Base-by-base conservation (phyloP, 1,140 invertebrate species). In the Lordiphosa mommai region DNA sequence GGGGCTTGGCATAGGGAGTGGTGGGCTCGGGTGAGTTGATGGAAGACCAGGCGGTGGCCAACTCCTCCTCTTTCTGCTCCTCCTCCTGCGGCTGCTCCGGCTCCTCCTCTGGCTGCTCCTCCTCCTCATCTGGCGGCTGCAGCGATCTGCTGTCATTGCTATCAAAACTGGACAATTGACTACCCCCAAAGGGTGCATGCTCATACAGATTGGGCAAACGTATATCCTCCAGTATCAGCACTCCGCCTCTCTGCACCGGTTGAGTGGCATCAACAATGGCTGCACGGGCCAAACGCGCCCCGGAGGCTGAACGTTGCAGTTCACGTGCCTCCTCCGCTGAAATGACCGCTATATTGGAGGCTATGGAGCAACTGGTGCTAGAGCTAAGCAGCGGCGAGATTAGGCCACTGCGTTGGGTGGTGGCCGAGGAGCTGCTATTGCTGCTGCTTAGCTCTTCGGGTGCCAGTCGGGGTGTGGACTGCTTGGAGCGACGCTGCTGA, bases 271-370 rank as follows among this genome's bases (percentile, higher is more conserved):
- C 76, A 5, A 82, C 76, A 6, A 67, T 67, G 12, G 43, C 29
- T 0, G 37, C 16, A n/a, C 41, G 63, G 4, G 49, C 44, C 3
- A 67, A 29, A 0, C 46, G 46, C 34, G 43, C n/a, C 9, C 55
- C 66, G 0, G 76, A 73, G 4, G 74, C 74, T 0, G 76, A 61
- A 0, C 72, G 55, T 20, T 82, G 77, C 17, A 82, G 33, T 14
- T 82, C 76, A 4, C 61, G 61, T 1, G 77, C 71, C 37, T 82
- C 76, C 43, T 82, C 76, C 0, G 76, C 61, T 1, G 76, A 82
- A 4, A 82, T 82, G 4, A 82, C 76, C 0, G 76, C 76, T 10
- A 82, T 76, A 14, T 80, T 80, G 7, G 79, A 82, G 1, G 65
- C 55, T 9, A 77, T 61, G 12, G 77, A 84, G 30, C 52, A 63